phyloP scores from a whole-genome alignment of 2,113 vertebrate species.

The Tachysurus fulvidraco region DNA sequence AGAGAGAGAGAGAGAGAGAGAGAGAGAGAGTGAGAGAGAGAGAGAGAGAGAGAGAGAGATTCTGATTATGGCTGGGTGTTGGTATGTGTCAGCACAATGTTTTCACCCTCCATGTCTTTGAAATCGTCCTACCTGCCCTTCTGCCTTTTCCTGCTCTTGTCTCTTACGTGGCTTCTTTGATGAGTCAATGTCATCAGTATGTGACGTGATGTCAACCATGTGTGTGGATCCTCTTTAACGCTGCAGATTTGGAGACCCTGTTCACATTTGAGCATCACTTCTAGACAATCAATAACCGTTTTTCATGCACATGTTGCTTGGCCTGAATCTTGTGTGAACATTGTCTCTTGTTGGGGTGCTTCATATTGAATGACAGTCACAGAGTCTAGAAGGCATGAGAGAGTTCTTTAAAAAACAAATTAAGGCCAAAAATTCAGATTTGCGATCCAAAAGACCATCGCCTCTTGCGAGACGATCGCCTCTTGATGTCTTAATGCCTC shows the following conservation, averaged over 20 bases:
- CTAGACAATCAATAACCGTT: slow-evolving; percentile 32
- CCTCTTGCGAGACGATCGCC: too few species aligned
- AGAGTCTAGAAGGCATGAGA: slow-evolving; percentile 49
- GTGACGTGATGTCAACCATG: slow-evolving; percentile 58
- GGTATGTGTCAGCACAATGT: slow-evolving; percentile 14
- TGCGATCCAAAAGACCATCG: neutral
- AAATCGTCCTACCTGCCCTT: slow-evolving; percentile 32
- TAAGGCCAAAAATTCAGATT: neutral
- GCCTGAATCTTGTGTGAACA: slow-evolving; percentile 50
- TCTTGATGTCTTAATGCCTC: slow-evolving; percentile 13
- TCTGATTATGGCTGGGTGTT: neutral
- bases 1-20: neutral
- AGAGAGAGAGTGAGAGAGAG: neutral
- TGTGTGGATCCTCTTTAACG: slow-evolving; percentile 50
- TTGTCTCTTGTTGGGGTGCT: slow-evolving; percentile 47
- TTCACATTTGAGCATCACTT: slow-evolving; percentile 47
- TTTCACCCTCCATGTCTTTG: slow-evolving; percentile 10
- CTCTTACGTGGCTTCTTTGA: slow-evolving; percentile 49
- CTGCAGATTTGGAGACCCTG: slow-evolving; percentile 48
- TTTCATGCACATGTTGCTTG: slow-evolving; percentile 13
- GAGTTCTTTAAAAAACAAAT: neutral
- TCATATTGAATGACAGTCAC: slow-evolving; percentile 58
- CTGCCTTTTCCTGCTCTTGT: slow-evolving; percentile 25
- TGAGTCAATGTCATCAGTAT: slow-evolving; percentile 56
- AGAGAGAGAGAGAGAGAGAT: neutral